Base-by-base conservation (phyloP, 2,797 vertebrate genomes). In the Rousettus madagascariensis region DNA sequence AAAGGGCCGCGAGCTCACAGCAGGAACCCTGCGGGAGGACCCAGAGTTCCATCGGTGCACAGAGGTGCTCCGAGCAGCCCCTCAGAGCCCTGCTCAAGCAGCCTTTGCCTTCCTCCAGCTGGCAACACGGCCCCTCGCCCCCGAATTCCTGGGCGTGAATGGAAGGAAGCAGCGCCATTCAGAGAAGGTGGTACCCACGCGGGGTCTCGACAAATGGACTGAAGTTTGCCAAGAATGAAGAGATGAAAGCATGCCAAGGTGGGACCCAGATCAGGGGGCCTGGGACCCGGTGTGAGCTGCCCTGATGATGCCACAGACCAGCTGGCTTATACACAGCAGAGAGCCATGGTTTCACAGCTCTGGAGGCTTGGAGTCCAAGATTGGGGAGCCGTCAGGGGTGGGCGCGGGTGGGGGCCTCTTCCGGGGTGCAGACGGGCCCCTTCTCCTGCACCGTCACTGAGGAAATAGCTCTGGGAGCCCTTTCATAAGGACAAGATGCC, bases 11-110 rank as follows among this genome's bases (percentile, higher is more conserved):
- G 65, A 30, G 7, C 41, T 49, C 8, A 33, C 68, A 11, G 10
- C 65, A n/a, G 33, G 17, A 66, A 16, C 26, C 2, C 41, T 1
- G 9, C 6, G 22, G 41, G 46, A 16, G 5, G 28, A 24, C 8
- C 43, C 38, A 22, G 7, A 22, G 24, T 26, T 2, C 41, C 17
- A 36, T 46, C 0, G 0, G 4, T 4, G 72, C 33, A 0, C 17
- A 0, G n/a, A 75, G n/a, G 11, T 4, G 5, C 26, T 30, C 28
- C 30, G 2, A 13, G 24, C 5, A 11, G 19, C 13, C 51, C 66
- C 0, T 7, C 5, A 1, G 33, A 1, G 33, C 11, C 46, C 33
- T 6, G 1, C 8, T 0, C 0, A 3, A 51, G n/a, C 9, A 9
- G 28, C 5, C 38, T 22, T 17, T 7, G 57, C 1, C 43, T n/a